phyloP scores from a whole-genome alignment of 2,113 vertebrate species.

The mouse (Mus musculus) region GRCm39 chr9:56824001-56824500 shows the following conservation, averaged over 20 bases:
- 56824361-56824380: background rate
- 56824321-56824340: background rate
- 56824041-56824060: background rate
- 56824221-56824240: background rate
- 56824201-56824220: background rate
- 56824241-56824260: background rate
- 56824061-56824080: background rate
- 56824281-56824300: background rate
- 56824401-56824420: fast-evolving
- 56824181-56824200: background rate
- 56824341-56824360: background rate
- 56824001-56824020: background rate
- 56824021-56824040: background rate
- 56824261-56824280: background rate
- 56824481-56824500: conserved; percentile 69
- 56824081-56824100: background rate
- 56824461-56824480: conserved; percentile 24
- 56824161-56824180: background rate
- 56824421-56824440: background rate
- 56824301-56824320: background rate
- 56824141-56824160: background rate
- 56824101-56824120: background rate
- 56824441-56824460: conserved; percentile 3
- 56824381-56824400: background rate
- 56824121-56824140: background rate